Evolutionary conservation across 2,113 vertebrate species (phyloP).

Genomic region (Pungitius pungitius): DNA sequence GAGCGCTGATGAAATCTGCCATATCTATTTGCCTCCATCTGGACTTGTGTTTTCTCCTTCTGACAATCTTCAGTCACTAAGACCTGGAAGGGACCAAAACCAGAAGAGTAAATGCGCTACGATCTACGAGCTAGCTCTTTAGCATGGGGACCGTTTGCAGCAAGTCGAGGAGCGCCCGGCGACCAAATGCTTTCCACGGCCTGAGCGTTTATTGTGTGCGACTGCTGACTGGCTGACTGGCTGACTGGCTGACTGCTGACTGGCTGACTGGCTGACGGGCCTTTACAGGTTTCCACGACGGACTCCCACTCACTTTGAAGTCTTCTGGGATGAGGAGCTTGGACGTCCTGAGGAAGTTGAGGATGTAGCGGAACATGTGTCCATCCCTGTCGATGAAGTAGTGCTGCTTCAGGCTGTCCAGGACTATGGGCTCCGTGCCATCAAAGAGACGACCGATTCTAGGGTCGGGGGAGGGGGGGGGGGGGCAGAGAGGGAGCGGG

Average conservation of each 20-base stretch:
- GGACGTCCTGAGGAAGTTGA: constrained; percentile 98
- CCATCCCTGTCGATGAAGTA: constrained; percentile 99
- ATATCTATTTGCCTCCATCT: constrained; percentile 23
- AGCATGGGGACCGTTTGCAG: constrained; percentile 30
- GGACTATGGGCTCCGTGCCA: constrained; percentile 98
- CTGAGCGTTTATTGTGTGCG: constrained; percentile 61
- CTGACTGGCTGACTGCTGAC: constrained; percentile 75
- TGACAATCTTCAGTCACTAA: constrained; percentile 12
- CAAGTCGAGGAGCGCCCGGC: constrained; percentile 20
- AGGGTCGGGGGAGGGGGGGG: constrained; percentile 66
- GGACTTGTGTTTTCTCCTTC: constrained; percentile 16
- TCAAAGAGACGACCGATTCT: constrained; percentile 98
- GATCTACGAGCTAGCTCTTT: constrained; percentile 37
- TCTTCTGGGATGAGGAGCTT: constrained; percentile 99
- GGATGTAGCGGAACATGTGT: constrained; percentile 99
- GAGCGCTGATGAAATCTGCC: constrained; percentile 13
- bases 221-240: constrained; percentile 72
- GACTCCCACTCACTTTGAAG: constrained; percentile 92
- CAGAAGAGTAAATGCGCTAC: constrained; percentile 27
- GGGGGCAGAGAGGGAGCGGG: constrained; percentile 16
- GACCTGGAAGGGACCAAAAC: constrained; percentile 28
- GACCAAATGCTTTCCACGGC: constrained; percentile 51
- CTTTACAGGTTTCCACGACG: constrained; percentile 58
- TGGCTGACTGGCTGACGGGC: constrained; percentile 73
- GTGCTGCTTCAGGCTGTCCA: constrained; percentile 99